Percentiles rank a stretch among this genome's conserved stretches.
phyloP scores from a whole-genome alignment of 2,888 invertebrate genomes.

The Watsonalla cultraria region DNA sequence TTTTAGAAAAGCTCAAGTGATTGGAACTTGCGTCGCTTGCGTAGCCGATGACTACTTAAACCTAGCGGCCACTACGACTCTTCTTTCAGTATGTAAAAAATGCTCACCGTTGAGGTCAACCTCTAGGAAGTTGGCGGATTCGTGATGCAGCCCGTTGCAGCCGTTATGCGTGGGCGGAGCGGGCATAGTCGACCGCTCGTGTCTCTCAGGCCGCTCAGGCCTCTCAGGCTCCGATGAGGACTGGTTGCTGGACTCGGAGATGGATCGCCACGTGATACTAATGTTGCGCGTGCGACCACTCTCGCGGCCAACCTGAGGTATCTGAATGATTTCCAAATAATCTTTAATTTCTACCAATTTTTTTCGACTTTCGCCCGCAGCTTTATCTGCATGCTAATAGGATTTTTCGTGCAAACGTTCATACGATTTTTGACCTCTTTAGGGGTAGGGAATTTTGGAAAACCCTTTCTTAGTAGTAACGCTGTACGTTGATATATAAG shows the following conservation, averaged over 20 bases:
- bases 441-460: no score
- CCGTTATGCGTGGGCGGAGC: slow-evolving; percentile 13
- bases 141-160: slow-evolving; percentile 48
- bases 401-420: no score
- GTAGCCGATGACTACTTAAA: neutral
- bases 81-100: neutral
- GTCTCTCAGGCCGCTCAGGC: slow-evolving; percentile 6
- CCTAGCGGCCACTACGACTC: neutral
- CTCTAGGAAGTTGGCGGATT: slow-evolving; percentile 58
- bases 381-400: no score
- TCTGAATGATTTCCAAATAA: no score
- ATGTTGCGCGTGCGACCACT: slow-evolving; percentile 52
- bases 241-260: slow-evolving; percentile 72
- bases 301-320: slow-evolving; percentile 10
- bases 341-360: no score
- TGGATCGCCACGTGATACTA: slow-evolving; percentile 72
- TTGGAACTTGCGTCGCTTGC: no score
- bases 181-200: slow-evolving; percentile 8
- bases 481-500: no score
- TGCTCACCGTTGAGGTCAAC: slow-evolving; percentile 67
- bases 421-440: no score
- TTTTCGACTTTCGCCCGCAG: no score
- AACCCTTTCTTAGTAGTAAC: no score
- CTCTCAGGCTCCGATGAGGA: slow-evolving; percentile 59
- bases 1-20: no score